Evolutionary conservation across 2,888 invertebrate species (phyloP).

Genomic region (Melieria crassipennis): DNA sequence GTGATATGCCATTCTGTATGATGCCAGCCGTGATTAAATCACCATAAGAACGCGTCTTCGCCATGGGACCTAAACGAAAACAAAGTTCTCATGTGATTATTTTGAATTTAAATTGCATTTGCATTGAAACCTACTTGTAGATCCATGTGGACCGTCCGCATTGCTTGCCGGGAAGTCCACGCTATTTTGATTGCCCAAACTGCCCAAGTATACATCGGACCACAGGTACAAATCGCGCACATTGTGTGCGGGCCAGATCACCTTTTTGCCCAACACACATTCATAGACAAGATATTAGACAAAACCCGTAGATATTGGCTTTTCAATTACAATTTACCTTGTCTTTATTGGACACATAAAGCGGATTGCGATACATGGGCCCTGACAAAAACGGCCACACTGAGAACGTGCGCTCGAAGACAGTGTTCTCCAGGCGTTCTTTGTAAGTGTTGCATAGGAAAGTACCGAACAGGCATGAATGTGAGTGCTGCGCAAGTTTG

Average conservation of each 20-base stretch:
- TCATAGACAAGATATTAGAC: conserved; percentile 9
- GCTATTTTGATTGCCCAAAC: conserved; percentile 66
- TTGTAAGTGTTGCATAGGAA: conserved; percentile 90
- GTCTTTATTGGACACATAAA: conserved; percentile 73
- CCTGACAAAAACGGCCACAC: conserved; percentile 89
- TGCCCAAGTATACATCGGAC: conserved; percentile 84
- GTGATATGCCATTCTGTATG: conserved; percentile 69
- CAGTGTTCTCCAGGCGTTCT: conserved; percentile 75
- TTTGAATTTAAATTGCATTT: too few species aligned
- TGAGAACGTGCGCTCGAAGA: conserved; percentile 78
- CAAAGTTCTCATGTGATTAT: too few species aligned
- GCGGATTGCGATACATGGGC: conserved; percentile 84
- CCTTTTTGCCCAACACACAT: conserved; percentile 66
- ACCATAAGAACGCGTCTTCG: conserved; percentile 87
- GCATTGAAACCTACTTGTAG: conserved; percentile 49
- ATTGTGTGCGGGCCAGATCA: conserved; percentile 87
- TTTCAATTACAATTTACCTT: conserved; percentile 48
- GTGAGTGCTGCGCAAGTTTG: conserved; percentile 93
- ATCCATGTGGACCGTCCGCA: conserved; percentile 55
- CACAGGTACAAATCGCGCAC: conserved; percentile 85
- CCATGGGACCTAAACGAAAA: conserved; percentile 69
- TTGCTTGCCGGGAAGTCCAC: conserved; percentile 62
- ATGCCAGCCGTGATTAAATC: conserved; percentile 77
- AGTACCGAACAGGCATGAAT: conserved; percentile 96
- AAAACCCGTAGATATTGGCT: background rate